These are phyloP conservation scores for Nymphalis urticae DNA, from an alignment of 2,888 invertebrate genomes.

Conservation along the genomic window DNA sequence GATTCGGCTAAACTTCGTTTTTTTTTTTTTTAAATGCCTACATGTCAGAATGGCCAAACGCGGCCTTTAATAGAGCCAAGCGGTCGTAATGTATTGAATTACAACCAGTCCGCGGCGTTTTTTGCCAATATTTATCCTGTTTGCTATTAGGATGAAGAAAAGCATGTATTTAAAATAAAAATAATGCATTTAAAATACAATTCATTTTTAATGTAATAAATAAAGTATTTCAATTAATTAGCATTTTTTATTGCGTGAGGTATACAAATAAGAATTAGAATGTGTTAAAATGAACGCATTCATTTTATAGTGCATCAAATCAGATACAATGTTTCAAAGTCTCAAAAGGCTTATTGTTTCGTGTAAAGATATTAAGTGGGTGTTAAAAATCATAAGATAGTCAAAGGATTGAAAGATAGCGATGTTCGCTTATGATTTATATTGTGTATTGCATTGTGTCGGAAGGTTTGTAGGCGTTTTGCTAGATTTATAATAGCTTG, in stretches of 20 bases:
- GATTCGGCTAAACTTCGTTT: conserved; percentile 66
- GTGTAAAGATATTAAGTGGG: conserved; percentile 71
- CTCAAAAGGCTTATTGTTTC: conserved; percentile 63
- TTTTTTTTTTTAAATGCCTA: conserved; percentile 54
- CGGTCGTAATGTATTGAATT: conserved; percentile 54
- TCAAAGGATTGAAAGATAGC: conserved; percentile 73
- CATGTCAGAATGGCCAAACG: conserved; percentile 61
- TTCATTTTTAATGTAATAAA: background rate
- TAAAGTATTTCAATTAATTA: background rate
- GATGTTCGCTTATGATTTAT: conserved; percentile 74
- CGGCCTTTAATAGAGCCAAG: conserved; percentile 57
- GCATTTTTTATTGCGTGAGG: background rate
- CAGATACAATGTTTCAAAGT: conserved; percentile 51
- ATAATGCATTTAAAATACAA: background rate
- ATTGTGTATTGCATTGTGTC: conserved; percentile 73
- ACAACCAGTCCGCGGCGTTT: conserved; percentile 55
- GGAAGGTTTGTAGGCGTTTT: conserved; percentile 64
- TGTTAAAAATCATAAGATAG: conserved; percentile 78
- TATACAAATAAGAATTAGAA: background rate
- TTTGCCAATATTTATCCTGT: conserved; percentile 47
- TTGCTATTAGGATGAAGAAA: conserved; percentile 34
- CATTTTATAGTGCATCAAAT: background rate
- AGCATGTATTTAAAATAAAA: background rate
- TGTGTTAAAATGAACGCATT: conserved; percentile 2
- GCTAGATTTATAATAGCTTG: conserved; percentile 71